These are phyloP conservation scores for Cristatella mucedo DNA, from an alignment of 2,888 invertebrate species.

Conservation along the genomic window DNA sequence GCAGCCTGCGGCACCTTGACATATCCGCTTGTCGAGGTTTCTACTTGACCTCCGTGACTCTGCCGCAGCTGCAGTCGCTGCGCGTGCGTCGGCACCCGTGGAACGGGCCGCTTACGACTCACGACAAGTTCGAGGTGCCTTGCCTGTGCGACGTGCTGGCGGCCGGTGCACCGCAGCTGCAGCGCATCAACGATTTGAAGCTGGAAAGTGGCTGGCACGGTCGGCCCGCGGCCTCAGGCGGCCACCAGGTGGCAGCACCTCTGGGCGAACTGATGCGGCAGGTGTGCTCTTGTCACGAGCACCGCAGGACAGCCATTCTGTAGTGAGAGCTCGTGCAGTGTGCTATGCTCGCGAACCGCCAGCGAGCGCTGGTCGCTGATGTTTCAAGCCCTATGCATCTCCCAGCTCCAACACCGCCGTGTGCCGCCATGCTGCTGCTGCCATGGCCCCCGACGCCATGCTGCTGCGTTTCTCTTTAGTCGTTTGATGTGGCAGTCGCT, in stretches of 20 bases:
- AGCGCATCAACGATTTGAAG: constrained; percentile 25
- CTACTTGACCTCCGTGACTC: constrained; percentile 21
- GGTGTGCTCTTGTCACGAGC: constrained; percentile 25
- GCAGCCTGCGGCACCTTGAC: constrained; percentile 27
- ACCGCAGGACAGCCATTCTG: no score
- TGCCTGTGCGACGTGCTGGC: constrained; percentile 27
- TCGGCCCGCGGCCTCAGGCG: no score
- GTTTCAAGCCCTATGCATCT: no score
- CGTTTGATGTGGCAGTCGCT: no score
- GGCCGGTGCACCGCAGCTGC: constrained; percentile 23
- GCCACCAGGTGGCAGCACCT: no score
- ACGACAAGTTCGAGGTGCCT: constrained; percentile 21
- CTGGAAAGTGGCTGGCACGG: constrained; percentile 23
- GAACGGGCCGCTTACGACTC: constrained; percentile 23
- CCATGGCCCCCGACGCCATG: no score
- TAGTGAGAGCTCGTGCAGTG: no score
- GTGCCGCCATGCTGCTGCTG: no score
- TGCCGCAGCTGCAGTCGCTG: constrained; percentile 24
- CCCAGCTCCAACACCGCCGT: no score
- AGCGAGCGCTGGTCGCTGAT: no score
- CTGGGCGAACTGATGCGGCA: constrained; percentile 24
- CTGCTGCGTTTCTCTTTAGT: no score
- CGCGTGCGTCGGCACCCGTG: constrained; percentile 24
- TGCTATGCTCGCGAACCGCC: no score
- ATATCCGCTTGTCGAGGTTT: constrained; percentile 33